Evolutionary conservation across 2,113 vertebrate species (phyloP).

Genomic region (Pipra filicauda): DNA sequence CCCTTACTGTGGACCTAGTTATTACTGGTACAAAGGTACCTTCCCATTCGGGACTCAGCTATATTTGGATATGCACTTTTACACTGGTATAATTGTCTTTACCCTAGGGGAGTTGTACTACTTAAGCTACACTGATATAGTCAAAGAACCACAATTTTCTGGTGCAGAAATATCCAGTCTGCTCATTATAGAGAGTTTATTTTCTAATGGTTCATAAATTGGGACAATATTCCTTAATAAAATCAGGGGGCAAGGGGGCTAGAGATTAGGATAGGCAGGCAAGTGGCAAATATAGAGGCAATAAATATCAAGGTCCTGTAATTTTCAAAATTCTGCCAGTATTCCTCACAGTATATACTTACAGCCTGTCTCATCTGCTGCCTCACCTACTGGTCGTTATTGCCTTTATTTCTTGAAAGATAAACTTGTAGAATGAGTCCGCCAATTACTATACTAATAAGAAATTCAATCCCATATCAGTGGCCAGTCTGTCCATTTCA

Average conservation of each 20-base stretch:
- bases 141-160: slow-evolving; percentile 42
- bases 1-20: slow-evolving; percentile 43
- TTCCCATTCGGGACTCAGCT: background rate
- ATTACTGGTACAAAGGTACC: slow-evolving; percentile 36
- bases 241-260: background rate
- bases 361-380: background rate
- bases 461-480: background rate
- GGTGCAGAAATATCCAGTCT: background rate
- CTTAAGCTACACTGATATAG: slow-evolving; percentile 34
- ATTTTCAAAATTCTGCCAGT: background rate
- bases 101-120: slow-evolving; percentile 61
- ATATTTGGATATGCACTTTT: slow-evolving; percentile 60
- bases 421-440: background rate
- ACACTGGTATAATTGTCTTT: slow-evolving; percentile 57
- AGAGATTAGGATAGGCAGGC: background rate
- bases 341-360: background rate
- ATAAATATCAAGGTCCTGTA: background rate
- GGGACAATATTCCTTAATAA: slow-evolving; percentile 7
- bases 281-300: background rate
- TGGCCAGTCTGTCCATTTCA: background rate
- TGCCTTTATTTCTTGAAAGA: background rate
- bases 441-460: background rate
- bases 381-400: background rate
- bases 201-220: slow-evolving; percentile 2
- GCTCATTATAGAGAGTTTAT: background rate